phyloP scores from a whole-genome alignment of 2,113 vertebrate species.

The Phalacrocorax brasilianus region DNA sequence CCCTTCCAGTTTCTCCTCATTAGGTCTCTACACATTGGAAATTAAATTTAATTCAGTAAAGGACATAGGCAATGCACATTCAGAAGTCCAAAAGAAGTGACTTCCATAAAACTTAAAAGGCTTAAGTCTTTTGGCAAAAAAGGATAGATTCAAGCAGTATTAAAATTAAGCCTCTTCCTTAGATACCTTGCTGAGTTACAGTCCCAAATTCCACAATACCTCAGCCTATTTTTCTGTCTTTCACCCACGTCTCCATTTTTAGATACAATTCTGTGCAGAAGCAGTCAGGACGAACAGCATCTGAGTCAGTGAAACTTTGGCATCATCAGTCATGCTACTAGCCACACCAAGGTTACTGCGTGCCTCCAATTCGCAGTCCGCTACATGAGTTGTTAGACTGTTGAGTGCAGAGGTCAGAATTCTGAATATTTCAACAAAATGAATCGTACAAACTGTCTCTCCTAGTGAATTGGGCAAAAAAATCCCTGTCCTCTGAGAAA shows the following conservation, averaged over 20 bases:
- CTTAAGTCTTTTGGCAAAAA: neutral
- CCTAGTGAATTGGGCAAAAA: neutral
- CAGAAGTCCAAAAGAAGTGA: neutral
- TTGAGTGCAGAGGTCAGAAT: neutral
- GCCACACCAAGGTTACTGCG: neutral
- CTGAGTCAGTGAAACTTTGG: neutral
- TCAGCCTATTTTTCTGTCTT: neutral
- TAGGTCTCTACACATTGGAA: neutral
- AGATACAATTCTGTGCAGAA: neutral
- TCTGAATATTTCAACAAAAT: neutral
- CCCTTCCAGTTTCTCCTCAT: neutral
- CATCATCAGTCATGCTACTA: neutral
- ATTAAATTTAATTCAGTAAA: neutral
- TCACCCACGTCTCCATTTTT: neutral
- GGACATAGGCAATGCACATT: neutral
- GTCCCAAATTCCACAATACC: neutral
- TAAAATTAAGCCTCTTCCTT: neutral
- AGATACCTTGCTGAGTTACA: neutral
- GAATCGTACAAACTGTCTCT: neutral
- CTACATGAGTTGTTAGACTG: neutral
- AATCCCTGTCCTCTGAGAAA: neutral
- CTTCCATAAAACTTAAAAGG: neutral
- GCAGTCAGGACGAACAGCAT: neutral
- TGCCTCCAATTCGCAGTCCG: neutral
- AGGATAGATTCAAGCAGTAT: neutral